phyloP scores from a whole-genome alignment of 1,140 invertebrate genomes.

The Caerostris darwini region DNA sequence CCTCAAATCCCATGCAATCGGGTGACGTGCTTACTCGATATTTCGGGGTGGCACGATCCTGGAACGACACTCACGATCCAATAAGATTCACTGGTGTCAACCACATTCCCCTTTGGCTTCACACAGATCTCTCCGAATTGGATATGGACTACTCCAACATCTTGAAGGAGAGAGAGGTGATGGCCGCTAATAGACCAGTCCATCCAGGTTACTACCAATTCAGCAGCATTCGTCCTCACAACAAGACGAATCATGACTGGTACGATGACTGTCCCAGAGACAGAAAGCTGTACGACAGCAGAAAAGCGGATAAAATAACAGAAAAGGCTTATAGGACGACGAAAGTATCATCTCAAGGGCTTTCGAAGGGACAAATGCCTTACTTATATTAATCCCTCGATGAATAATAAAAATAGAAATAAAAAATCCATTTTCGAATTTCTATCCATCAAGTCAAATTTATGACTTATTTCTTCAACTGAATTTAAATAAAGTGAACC shows the following conservation, averaged over 20 bases:
- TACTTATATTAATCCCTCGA: background rate
- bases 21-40: conserved; percentile 53
- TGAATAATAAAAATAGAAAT: background rate
- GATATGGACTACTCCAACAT: conserved; percentile 53
- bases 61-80: conserved; percentile 44
- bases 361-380: conserved; percentile 6
- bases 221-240: conserved; percentile 59
- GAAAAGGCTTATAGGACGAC: background rate
- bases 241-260: conserved; percentile 39
- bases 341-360: background rate
- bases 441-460: too few relatives aligned
- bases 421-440: background rate
- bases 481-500: too few relatives aligned
- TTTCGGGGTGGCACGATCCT: conserved; percentile 46
- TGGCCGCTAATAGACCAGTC: background rate
- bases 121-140: conserved; percentile 45
- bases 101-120: conserved; percentile 54
- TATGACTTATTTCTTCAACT: too few relatives aligned
- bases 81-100: conserved; percentile 65
- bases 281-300: background rate
- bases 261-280: background rate
- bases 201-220: background rate
- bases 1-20: background rate
- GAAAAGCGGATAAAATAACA: background rate
- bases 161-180: conserved; percentile 57